Base-by-base conservation (phyloP, 2,113 vertebrate species). In the Mellivora capensis region DNA sequence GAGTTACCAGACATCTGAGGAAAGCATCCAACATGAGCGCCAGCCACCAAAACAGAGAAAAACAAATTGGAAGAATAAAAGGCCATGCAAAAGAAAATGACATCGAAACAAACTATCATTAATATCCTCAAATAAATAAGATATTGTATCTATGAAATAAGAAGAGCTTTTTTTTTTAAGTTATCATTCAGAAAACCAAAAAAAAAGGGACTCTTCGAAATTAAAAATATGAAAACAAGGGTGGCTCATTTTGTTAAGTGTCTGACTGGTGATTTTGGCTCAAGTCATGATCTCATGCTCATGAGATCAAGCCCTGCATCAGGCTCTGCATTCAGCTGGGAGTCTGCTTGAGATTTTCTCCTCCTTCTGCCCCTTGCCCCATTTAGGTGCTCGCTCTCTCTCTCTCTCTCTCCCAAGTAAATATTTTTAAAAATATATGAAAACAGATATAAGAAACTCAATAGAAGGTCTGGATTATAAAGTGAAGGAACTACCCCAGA, bases 201-300 rank as follows among this genome's bases (percentile, higher is more conserved):
- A 71, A 39, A 72, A 77, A 31, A 29, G 54, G 29, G 8, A 12
- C 27, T 76, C 29, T 90, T 81, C n/a, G 12, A 90, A 90, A 90
- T 76, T 95, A 81, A 93, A 97, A 57, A 95, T 39, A 42, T 23
- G 7, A 95, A 87, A 87, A 37, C 15, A 95, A n/a, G 37, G 10
- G 37, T 72, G 37, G 69, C 37, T 39, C 69, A 39, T 21, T 10
- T 39, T 21, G 69, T 72, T 39, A 12, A 72, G 37, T 25, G 21
- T 39, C 37, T 39, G 67, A 71, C 67, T 67, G 34, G n/a, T 37
- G 34, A 69, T 21, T 72, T 39, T 11, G 3, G n/a, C 69, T 39
- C 21, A 72, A 9, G 37, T 72, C 37, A 72, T 39, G 21, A 72
- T 72, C 69, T 72, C 11, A 39, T 72, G 69, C 4, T 72, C 11